Evolutionary conservation across 35 echinoderm and acorn worm species (phyloP), one percentile per base, ranked within the genome.

Genomic region (Eucidaris tribuloides): DNA sequence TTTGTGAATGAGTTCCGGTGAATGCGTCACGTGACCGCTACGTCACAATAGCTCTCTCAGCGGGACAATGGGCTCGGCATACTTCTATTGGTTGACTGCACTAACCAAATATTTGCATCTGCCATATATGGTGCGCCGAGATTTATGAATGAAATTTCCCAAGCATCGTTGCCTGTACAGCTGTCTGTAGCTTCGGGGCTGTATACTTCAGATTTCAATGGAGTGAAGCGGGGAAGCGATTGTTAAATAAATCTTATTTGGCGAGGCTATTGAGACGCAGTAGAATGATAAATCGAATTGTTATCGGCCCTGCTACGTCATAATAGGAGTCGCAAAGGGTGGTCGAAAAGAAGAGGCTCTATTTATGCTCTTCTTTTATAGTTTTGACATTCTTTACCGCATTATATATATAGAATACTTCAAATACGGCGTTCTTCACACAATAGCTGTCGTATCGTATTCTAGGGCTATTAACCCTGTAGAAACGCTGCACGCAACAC

Each of bases 1-100:
- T 74, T 42, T n/a, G 37, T 74, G 68, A 74, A 74, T 74, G 68
- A 74, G n/a, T n/a, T n/a, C n/a, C n/a, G n/a, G n/a, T n/a, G n/a
- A 40, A 15, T 74, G 24, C 6, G 68, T 74, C 68, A 74, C 19
- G 41, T 74, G 68, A 74, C 44, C 68, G 48, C 38, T 42, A 74
- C 68, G 68, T 74, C 68, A 74, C 44, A 74, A 74, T 74, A 74
- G 68, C 28, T n/a, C 41, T 31, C 68, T 74, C 68, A 74, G 68
- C 68, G 68, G 68, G 68, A 36, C 48, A 52, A 52, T 52, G 9
- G n/a, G 48, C 48, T 11, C 22, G 68, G 28, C 11, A 35, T 22
- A 9, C 6, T 36, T 74, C 40, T 38, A 74, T 74, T 74, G 68
- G 68, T 40, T 74, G 38, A 41, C 19, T 7, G 15, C 35, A 22